Evolutionary conservation across 2,113 vertebrate species (phyloP).

Genomic region (Excalfactoria chinensis): DNA sequence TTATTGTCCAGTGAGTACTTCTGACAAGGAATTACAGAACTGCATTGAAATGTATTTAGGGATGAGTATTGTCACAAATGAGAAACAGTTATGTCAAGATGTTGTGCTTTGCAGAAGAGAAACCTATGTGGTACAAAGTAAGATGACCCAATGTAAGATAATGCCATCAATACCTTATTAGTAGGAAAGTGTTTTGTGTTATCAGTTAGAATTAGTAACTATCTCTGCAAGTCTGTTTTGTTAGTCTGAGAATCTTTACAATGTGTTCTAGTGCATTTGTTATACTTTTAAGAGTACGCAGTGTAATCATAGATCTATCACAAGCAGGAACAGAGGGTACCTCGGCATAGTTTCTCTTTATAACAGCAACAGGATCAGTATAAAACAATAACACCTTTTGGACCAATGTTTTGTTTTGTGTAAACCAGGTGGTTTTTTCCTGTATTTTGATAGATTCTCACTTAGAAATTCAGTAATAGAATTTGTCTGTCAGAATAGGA

Average conservation of each 20-base stretch:
- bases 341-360: neutral
- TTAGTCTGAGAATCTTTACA: neutral
- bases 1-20: neutral
- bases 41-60: neutral
- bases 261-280: neutral
- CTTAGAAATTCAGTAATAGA: neutral
- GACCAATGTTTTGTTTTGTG: neutral
- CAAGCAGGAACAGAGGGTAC: neutral
- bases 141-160: neutral
- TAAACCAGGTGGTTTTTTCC: neutral
- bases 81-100: neutral
- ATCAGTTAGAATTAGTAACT: neutral
- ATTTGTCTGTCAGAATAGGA: neutral
- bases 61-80: neutral
- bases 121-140: neutral
- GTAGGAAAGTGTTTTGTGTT: neutral
- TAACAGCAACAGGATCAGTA: neutral
- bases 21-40: neutral
- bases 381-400: neutral
- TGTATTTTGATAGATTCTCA: neutral
- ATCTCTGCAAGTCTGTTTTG: neutral
- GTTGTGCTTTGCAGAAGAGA: neutral
- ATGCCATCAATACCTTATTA: neutral
- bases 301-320: neutral
- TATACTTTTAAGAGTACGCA: neutral